Percentiles rank a stretch among this genome's conserved stretches.
These are phyloP conservation scores for Odontophorus gujanensis DNA, from an alignment of 2,113 vertebrate species.

Conservation along the genomic window DNA sequence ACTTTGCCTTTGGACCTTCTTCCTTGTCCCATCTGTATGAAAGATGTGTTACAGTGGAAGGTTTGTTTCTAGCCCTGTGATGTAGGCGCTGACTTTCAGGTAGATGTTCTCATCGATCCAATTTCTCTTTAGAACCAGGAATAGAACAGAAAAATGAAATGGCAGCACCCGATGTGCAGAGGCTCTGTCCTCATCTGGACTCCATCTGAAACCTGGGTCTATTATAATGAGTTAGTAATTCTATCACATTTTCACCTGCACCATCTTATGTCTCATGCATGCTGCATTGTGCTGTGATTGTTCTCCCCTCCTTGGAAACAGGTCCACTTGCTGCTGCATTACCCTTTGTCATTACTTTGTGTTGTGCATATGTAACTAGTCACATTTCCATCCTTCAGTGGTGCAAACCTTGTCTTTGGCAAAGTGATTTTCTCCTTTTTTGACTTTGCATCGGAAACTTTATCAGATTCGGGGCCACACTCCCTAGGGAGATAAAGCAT, in stretches of 20 bases:
- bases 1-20: neutral
- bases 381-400: neutral
- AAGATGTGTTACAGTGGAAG: neutral
- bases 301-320: neutral
- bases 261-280: fast-evolving
- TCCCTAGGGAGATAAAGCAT: neutral
- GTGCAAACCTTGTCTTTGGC: neutral
- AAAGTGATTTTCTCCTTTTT: neutral
- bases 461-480: neutral
- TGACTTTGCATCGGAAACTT: neutral
- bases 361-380: neutral
- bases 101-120: neutral
- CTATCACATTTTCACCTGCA: neutral
- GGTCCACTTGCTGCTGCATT: neutral
- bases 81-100: neutral
- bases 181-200: neutral
- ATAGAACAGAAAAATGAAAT: neutral
- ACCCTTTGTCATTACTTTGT: neutral
- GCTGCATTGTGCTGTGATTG: neutral
- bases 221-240: neutral
- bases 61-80: neutral
- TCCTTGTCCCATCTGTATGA: neutral
- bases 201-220: neutral
- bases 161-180: fast-evolving
- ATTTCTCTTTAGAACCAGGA: neutral